These are phyloP conservation scores for Blera fallax DNA, from an alignment of 2,888 invertebrate species.

Conservation along the genomic window DNA sequence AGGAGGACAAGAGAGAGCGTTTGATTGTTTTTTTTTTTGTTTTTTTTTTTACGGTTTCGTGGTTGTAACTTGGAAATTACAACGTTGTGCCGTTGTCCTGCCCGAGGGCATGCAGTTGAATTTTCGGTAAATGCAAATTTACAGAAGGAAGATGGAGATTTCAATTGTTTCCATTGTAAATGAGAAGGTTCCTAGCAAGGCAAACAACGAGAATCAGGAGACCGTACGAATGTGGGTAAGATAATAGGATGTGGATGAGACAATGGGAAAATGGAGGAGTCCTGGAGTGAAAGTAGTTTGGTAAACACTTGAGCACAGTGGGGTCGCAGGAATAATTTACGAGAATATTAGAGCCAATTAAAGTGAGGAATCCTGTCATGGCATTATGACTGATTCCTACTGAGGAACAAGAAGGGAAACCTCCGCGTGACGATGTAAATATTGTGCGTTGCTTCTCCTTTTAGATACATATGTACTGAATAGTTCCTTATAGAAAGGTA, in stretches of 20 bases:
- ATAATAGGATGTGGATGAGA: conserved; percentile 51
- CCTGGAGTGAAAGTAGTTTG: conserved; percentile 11
- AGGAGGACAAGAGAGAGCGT: conserved; percentile 20
- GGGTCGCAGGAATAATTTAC: not conserved
- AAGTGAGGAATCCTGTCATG: not conserved
- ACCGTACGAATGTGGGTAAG: conserved; percentile 31
- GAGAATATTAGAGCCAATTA: not conserved
- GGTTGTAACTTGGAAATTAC: conserved; percentile 60
- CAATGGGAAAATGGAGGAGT: conserved; percentile 1
- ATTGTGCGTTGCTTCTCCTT: too few relatives aligned
- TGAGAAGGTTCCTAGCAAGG: conserved; percentile 34
- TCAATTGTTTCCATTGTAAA: conserved; percentile 66
- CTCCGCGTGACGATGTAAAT: too few relatives aligned
- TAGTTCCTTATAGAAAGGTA: too few relatives aligned
- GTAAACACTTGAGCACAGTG: not conserved
- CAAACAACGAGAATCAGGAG: conserved; percentile 8
- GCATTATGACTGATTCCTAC: too few relatives aligned
- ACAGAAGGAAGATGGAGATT: conserved; percentile 57
- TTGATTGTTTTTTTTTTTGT: conserved; percentile 51
- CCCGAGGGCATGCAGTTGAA: conserved; percentile 24
- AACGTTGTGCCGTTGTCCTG: conserved; percentile 39
- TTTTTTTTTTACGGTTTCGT: not conserved
- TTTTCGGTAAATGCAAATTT: conserved; percentile 63
- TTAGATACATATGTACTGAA: too few relatives aligned
- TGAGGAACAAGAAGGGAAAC: too few relatives aligned